Percentiles rank a stretch among this genome's conserved stretches.
Evolutionary conservation across 1,140 invertebrate genomes (phyloP).

Genomic region (Homarus americanus): DNA sequence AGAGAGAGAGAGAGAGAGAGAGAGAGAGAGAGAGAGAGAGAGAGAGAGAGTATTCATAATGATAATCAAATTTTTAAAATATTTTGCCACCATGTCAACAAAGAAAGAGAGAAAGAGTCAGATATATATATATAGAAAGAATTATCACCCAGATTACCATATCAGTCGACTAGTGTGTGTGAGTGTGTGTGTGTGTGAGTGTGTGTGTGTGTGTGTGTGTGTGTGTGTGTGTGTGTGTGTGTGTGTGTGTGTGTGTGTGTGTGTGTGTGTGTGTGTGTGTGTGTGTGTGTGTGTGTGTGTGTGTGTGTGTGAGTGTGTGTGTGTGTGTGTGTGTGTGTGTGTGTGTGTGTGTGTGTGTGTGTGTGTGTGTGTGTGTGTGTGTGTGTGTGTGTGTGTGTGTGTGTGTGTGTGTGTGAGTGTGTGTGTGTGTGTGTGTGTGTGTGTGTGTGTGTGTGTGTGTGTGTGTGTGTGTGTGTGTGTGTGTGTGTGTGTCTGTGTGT

Average conservation of each 20-base stretch:
- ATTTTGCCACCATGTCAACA: background rate
- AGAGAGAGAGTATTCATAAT: slow-evolving; percentile 2
- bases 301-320: no score
- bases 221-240: no score
- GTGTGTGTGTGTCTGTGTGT: background rate
- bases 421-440: background rate
- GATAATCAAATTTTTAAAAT: background rate
- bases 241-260: no score
- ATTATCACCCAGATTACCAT: background rate
- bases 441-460: background rate
- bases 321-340: no score
- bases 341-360: no score
- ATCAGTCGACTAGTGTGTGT: background rate
- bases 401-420: slow-evolving; percentile 21
- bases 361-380: no score
- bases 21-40: background rate
- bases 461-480: background rate
- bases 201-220: no score
- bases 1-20: slow-evolving; percentile 12
- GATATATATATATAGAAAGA: no score
- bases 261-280: no score
- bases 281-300: no score
- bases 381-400: background rate
- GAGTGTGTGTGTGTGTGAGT: background rate
- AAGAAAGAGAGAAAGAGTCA: slow-evolving; percentile 10